Percentiles rank a stretch among this genome's conserved stretches.
phyloP scores from a whole-genome alignment of 1,140 invertebrate species.

The Pseudomyrmex sp. region DNA sequence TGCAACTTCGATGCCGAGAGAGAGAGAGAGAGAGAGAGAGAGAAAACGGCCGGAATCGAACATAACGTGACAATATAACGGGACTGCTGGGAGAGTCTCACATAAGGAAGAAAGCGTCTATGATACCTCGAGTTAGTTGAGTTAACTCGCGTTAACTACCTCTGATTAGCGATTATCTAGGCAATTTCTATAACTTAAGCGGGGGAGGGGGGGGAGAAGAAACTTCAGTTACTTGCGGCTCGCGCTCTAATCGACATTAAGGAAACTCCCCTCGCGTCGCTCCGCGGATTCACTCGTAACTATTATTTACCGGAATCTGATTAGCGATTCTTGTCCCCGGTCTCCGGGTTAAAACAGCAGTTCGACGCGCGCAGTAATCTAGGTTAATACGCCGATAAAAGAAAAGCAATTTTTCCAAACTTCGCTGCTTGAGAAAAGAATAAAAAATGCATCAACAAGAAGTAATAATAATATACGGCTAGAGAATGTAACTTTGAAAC shows the following conservation, averaged over 20 bases:
- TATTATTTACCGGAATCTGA: neutral
- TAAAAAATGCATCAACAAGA: neutral
- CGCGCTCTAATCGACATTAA: neutral
- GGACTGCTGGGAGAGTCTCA: neutral
- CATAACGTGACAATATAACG: conserved; percentile 14
- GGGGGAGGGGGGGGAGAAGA: neutral
- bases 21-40: conserved; percentile 10
- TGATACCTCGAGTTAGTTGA: conserved; percentile 4
- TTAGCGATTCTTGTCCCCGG: neutral
- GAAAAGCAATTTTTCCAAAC: neutral
- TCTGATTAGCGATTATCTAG: conserved; percentile 25
- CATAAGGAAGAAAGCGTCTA: conserved; percentile 1
- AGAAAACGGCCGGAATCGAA: conserved; percentile 35
- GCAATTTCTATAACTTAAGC: conserved; percentile 3
- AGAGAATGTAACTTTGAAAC: no score
- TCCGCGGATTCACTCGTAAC: neutral
- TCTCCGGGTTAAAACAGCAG: neutral
- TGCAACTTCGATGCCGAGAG: conserved; percentile 23
- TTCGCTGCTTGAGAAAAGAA: neutral
- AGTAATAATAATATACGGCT: no score
- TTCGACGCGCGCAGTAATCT: neutral
- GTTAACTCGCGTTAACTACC: conserved; percentile 21
- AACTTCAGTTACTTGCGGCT: neutral
- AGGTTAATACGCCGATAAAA: neutral
- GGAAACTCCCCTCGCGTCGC: neutral